phyloP scores from a whole-genome alignment of 2,113 vertebrate species.

The Cinclus mexicanus region DNA sequence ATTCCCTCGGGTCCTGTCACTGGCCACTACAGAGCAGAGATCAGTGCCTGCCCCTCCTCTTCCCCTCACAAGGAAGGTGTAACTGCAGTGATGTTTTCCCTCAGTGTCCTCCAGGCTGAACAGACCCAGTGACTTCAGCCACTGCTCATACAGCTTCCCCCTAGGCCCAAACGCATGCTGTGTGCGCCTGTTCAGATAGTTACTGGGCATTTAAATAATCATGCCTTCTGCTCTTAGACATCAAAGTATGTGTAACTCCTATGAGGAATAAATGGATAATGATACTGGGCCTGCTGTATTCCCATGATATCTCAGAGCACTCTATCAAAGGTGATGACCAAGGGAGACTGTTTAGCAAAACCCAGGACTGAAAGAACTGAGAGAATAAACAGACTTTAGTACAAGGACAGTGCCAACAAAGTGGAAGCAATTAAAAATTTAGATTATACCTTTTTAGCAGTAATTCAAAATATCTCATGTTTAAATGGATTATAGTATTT shows the following conservation, averaged over 20 bases:
- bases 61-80: rapidly evolving
- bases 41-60: neutral
- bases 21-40: neutral
- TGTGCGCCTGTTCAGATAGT: neutral
- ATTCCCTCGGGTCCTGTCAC: rapidly evolving
- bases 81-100: neutral
- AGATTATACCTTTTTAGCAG: neutral
- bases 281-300: neutral
- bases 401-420: neutral
- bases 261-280: neutral
- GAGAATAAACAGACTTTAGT: neutral
- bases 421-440: neutral
- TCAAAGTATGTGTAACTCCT: neutral
- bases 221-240: neutral
- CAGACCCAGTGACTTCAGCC: neutral
- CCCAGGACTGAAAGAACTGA: neutral
- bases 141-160: rapidly evolving
- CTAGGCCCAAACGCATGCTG: neutral
- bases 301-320: neutral
- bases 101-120: neutral
- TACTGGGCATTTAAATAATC: neutral
- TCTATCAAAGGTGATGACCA: neutral
- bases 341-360: neutral
- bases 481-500: neutral
- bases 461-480: neutral